Conservation (phyloP, 2,113 vertebrate genomes). For the Heptranchias perlo region DNA sequence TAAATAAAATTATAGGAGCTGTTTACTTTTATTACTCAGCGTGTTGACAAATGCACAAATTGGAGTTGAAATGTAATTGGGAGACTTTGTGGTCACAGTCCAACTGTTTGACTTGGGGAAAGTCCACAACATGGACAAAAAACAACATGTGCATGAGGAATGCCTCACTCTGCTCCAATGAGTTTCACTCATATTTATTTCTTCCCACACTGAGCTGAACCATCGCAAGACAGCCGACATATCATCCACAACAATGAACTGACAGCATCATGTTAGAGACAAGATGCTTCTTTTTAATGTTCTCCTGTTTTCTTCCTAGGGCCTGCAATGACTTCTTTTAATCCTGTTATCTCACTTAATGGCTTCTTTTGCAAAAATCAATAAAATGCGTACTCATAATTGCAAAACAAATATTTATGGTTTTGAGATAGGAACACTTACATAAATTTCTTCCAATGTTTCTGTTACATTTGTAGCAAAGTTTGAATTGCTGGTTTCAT, state of each 20-base stretch:
- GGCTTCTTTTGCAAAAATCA: not conserved
- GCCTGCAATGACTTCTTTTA: not conserved
- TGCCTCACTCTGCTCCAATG: not conserved
- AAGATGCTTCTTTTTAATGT: not conserved
- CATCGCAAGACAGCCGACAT: not conserved
- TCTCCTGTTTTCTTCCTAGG: not conserved
- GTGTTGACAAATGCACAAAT: not conserved
- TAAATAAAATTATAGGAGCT: not conserved
- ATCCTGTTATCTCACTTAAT: not conserved
- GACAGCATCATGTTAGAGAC: not conserved
- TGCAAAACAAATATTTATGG: conserved; percentile 12
- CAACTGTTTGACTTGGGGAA: not conserved
- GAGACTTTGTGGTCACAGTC: not conserved
- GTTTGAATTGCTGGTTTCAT: not conserved
- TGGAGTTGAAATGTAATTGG: too few relatives aligned
- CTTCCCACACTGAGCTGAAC: not conserved
- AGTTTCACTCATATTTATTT: not conserved
- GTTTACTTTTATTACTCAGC: not conserved
- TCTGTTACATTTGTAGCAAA: not conserved
- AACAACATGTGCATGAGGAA: not conserved
- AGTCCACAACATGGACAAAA: not conserved
- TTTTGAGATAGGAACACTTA: not conserved
- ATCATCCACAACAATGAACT: not conserved
- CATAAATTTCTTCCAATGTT: not conserved
- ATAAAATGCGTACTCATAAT: not conserved